These are phyloP conservation scores for Pelecanoides urinatrix DNA, from an alignment of 2,113 vertebrate species.

Conservation along the genomic window DNA sequence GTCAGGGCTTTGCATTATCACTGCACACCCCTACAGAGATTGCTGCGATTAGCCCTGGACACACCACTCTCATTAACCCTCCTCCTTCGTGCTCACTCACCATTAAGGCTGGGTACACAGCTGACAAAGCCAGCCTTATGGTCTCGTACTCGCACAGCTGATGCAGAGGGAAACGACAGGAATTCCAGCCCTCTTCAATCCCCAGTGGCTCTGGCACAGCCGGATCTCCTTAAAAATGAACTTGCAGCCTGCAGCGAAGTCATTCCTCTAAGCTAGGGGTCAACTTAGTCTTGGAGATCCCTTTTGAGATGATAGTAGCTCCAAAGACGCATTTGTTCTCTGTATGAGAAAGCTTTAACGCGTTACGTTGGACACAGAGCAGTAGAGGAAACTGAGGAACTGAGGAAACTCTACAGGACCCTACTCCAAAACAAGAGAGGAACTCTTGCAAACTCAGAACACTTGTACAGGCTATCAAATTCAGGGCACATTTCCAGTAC, in stretches of 20 bases:
- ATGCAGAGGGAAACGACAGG: not conserved
- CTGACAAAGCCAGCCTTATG: not conserved
- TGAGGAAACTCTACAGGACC: not conserved
- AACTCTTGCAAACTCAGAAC: not conserved
- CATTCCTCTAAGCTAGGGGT: not conserved
- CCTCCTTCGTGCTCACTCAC: not conserved
- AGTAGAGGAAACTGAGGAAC: too few relatives aligned
- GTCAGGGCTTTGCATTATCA: constrained; percentile 39
- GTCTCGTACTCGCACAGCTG: not conserved
- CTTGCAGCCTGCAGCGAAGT: not conserved
- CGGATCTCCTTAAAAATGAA: not conserved
- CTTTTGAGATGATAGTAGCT: not conserved
- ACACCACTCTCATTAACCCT: not conserved
- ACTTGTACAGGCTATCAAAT: not conserved
- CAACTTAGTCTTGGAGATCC: not conserved
- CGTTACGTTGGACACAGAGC: not conserved
- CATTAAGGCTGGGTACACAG: not conserved
- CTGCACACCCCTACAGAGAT: not conserved
- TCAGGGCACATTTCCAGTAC: not conserved
- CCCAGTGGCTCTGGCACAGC: not conserved
- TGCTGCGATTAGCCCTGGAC: not conserved
- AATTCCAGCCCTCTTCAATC: not conserved
- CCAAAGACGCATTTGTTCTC: fast-evolving
- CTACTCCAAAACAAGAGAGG: not conserved
- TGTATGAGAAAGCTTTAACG: not conserved